Evolutionary conservation across 2,888 invertebrate species (phyloP).

Genomic region (Cantharis rufa): DNA sequence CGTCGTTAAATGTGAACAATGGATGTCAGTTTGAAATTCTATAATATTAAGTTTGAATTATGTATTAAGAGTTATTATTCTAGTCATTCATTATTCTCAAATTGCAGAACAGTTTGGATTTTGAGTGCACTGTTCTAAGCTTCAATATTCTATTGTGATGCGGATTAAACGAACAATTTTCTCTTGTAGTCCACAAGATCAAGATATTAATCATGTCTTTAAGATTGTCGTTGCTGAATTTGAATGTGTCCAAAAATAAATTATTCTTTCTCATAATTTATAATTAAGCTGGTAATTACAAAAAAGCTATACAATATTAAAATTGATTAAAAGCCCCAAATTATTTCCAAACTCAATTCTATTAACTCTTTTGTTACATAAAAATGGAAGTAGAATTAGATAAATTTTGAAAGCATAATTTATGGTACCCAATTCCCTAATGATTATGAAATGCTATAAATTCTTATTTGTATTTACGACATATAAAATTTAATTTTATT

Average conservation of each 20-base stretch:
- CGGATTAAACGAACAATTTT: slow-evolving; percentile 19
- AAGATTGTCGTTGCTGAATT: slow-evolving; percentile 1
- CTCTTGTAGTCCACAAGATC: slow-evolving; percentile 7
- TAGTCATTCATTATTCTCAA: slow-evolving; percentile 2
- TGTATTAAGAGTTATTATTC: not conserved
- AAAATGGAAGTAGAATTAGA: not conserved
- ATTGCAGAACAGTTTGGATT: slow-evolving; percentile 10
- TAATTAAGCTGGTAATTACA: not conserved
- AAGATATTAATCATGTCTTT: slow-evolving; percentile 19
- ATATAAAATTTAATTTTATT: not conserved
- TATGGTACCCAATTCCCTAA: not conserved
- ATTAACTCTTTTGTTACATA: not conserved
- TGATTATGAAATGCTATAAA: not conserved
- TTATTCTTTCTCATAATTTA: not conserved
- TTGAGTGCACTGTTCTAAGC: slow-evolving; percentile 16
- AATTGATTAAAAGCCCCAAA: not conserved
- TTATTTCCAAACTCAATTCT: not conserved
- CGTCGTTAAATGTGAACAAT: not conserved
- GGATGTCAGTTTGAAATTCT: not conserved
- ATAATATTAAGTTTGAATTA: slow-evolving; percentile 2
- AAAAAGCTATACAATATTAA: not conserved
- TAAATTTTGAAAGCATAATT: not conserved
- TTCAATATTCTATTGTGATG: slow-evolving; percentile 16
- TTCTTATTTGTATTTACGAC: not conserved
- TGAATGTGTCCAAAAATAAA: not conserved